Evolutionary conservation across 1,140 invertebrate genomes (phyloP).

Genomic region (Elymnias hypermnestra): DNA sequence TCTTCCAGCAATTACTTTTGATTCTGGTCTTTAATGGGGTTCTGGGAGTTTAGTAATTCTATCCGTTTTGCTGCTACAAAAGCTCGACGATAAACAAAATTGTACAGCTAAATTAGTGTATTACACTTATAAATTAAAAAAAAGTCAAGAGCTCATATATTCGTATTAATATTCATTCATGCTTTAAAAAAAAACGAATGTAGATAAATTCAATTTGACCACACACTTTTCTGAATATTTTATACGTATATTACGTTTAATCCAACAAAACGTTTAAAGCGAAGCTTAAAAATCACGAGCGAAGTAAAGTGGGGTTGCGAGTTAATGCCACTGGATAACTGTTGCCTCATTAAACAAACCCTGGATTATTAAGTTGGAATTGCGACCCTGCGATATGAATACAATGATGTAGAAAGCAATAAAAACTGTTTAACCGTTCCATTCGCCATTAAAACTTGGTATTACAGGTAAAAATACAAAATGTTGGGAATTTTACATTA

Average conservation of each 20-base stretch:
- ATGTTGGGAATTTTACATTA: not conserved
- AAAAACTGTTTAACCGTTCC: constrained; percentile 56
- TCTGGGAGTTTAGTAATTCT: too few species aligned
- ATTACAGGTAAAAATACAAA: constrained; percentile 1
- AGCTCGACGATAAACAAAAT: too few species aligned
- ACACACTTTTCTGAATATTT: not conserved
- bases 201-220: too few species aligned
- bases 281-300: constrained; percentile 27
- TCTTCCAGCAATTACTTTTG: too few species aligned
- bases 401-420: constrained; percentile 62
- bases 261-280: constrained; percentile 8
- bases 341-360: constrained; percentile 52
- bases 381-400: constrained; percentile 56
- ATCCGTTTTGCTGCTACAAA: too few species aligned
- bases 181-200: too few species aligned
- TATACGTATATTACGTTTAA: not conserved
- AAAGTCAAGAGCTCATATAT: too few species aligned
- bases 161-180: too few species aligned
- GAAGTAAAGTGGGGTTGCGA: constrained; percentile 26
- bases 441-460: constrained; percentile 59
- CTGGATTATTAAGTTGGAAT: constrained; percentile 64
- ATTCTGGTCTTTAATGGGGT: too few species aligned
- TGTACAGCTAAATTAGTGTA: too few species aligned
- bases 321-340: constrained; percentile 50
- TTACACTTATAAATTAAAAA: too few species aligned